phyloP scores from a whole-genome alignment of 2,797 vertebrate genomes.

The Sphaeramia orbicularis region DNA sequence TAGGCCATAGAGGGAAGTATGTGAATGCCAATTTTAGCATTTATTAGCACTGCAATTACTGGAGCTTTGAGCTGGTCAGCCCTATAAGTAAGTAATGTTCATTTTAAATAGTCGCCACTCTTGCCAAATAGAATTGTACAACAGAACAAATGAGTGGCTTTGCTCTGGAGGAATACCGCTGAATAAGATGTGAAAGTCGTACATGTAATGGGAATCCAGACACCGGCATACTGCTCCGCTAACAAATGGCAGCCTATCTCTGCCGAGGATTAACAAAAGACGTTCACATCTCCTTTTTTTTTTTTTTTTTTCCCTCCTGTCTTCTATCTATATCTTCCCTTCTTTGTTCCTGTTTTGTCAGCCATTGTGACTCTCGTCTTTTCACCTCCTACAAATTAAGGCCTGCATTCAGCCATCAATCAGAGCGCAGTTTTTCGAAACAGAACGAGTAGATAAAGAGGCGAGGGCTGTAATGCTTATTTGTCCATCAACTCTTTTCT shows the following conservation, averaged over 20 bases:
- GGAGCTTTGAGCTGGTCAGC: slow-evolving; percentile 17
- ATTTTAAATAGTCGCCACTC: slow-evolving; percentile 26
- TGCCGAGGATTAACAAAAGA: slow-evolving; percentile 63
- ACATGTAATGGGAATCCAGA: slow-evolving; percentile 37
- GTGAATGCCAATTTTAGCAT: slow-evolving; percentile 30
- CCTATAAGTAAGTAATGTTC: slow-evolving; percentile 11
- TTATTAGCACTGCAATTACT: slow-evolving; percentile 25
- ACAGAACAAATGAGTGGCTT: slow-evolving; percentile 7
- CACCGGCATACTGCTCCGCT: slow-evolving; percentile 27
- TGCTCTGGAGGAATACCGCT: slow-evolving; percentile 1
- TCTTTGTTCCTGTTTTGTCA: slow-evolving; percentile 70
- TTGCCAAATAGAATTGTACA: slow-evolving; percentile 11
- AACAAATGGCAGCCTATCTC: slow-evolving; percentile 57
- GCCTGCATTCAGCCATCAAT: slow-evolving; percentile 75
- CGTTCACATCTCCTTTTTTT: slow-evolving; percentile 52
- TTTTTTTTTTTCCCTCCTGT: too few relatives aligned
- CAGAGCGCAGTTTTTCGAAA: slow-evolving; percentile 51
- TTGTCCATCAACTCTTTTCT: slow-evolving; percentile 66
- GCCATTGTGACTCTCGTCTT: slow-evolving; percentile 58
- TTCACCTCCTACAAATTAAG: slow-evolving; percentile 71
- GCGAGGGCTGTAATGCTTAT: slow-evolving; percentile 55
- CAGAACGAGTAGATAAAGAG: slow-evolving; percentile 65
- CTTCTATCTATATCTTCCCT: slow-evolving; percentile 49
- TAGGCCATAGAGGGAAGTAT: slow-evolving; percentile 3
- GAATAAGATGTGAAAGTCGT: slow-evolving; percentile 11